These are phyloP conservation scores for Rhinopomastus cyanomelas DNA, from an alignment of 2,113 vertebrate genomes.

Conservation along the genomic window DNA sequence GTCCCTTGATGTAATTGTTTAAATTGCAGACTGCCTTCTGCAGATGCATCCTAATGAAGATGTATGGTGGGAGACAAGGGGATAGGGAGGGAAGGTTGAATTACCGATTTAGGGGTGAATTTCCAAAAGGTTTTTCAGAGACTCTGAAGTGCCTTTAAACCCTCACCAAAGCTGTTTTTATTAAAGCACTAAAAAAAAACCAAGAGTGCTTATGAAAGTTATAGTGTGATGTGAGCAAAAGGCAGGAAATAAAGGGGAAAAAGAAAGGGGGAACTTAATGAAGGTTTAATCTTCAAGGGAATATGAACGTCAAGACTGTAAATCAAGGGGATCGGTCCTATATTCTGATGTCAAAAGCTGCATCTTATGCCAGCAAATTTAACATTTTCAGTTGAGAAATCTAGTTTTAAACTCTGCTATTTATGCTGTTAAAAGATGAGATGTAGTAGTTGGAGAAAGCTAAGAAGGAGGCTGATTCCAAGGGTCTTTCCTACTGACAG, in stretches of 20 bases:
- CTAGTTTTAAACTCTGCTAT: slow-evolving; percentile 30
- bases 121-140: slow-evolving; percentile 70
- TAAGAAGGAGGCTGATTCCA: slow-evolving; percentile 32
- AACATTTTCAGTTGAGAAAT: slow-evolving; percentile 4
- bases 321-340: slow-evolving; percentile 71
- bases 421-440: slow-evolving; percentile 59
- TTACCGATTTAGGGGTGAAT: slow-evolving; percentile 33
- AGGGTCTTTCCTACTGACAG: slow-evolving; percentile 23
- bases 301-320: slow-evolving; percentile 70
- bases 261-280: slow-evolving; percentile 70
- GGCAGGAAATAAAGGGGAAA: slow-evolving; percentile 69
- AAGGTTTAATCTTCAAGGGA: slow-evolving; percentile 82
- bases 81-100: not conserved
- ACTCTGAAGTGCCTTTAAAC: slow-evolving; percentile 68
- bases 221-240: slow-evolving; percentile 71
- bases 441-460: slow-evolving; percentile 39
- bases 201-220: slow-evolving; percentile 66
- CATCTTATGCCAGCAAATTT: slow-evolving; percentile 59
- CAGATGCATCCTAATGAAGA: slow-evolving; percentile 38
- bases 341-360: slow-evolving; percentile 74
- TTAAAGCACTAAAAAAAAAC: slow-evolving; percentile 67
- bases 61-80: not conserved
- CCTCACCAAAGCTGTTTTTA: slow-evolving; percentile 69
- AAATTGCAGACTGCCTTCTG: slow-evolving; percentile 16
- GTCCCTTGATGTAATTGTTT: slow-evolving; percentile 32